Conservation (phyloP, 92 coral and sea anemone species). For the Palythoa heliodiscus region DNA sequence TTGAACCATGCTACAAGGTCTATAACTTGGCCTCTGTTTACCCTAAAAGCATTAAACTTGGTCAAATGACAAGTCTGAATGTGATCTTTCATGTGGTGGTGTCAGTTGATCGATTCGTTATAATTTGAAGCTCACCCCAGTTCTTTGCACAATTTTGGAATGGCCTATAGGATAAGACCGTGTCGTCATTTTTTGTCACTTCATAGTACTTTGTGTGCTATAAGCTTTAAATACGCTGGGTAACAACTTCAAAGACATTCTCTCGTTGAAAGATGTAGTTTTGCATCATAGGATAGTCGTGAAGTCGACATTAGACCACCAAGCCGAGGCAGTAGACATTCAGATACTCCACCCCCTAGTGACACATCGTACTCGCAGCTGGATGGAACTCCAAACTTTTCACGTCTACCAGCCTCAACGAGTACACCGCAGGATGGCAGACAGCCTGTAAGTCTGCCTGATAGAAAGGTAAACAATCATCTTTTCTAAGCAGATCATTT, state of each 20-base stretch:
- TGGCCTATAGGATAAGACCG: too few relatives aligned
- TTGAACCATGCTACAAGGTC: too few relatives aligned
- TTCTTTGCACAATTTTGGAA: too few relatives aligned
- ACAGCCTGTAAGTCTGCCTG: constrained; percentile 32
- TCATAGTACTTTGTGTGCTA: too few relatives aligned
- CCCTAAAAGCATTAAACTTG: too few relatives aligned
- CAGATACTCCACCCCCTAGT: constrained; percentile 21
- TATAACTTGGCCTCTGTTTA: too few relatives aligned
- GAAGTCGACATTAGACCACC: constrained; percentile 21
- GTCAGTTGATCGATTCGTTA: too few relatives aligned
- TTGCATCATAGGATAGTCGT: constrained; percentile 7
- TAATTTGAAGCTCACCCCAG: too few relatives aligned
- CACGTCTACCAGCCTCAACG: constrained; percentile 23
- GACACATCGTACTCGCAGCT: constrained; percentile 30
- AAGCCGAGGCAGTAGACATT: constrained; percentile 39
- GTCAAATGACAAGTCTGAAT: too few relatives aligned
- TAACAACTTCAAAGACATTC: neutral
- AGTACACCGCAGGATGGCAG: constrained; percentile 28
- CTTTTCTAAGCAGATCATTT: neutral
- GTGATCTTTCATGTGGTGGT: too few relatives aligned
- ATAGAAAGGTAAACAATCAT: constrained; percentile 5
- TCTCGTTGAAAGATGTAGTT: neutral
- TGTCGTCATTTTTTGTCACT: too few relatives aligned
- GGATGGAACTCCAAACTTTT: constrained; percentile 32
- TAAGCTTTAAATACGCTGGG: too few relatives aligned